Conservation (phyloP, 2,888 invertebrate species). For the Taenaris catops region DNA sequence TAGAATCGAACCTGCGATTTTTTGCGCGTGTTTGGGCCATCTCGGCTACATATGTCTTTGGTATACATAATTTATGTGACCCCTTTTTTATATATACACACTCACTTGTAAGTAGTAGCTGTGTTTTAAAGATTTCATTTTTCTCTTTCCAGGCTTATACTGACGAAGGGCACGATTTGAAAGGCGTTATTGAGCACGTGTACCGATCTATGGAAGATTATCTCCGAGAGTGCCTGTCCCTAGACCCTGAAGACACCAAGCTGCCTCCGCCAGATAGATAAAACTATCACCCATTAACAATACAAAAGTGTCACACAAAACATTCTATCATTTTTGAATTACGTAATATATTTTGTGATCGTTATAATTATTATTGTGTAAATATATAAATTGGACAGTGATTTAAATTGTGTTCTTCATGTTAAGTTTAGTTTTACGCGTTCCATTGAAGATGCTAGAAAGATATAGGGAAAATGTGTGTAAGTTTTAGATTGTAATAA, state of each 20-base stretch:
- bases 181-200: slow-evolving; percentile 93
- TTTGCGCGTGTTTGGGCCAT: too few species aligned
- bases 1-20: too few species aligned
- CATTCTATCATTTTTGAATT: slow-evolving; percentile 20
- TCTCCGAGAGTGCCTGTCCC: slow-evolving; percentile 93
- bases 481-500: too few species aligned
- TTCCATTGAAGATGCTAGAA: slow-evolving; percentile 20
- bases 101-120: too few species aligned
- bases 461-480: too few species aligned
- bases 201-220: slow-evolving; percentile 97
- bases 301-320: slow-evolving; percentile 12
- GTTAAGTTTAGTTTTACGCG: slow-evolving; percentile 31
- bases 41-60: too few species aligned
- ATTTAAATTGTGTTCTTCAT: slow-evolving; percentile 72
- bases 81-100: too few species aligned
- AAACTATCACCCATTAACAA: slow-evolving; percentile 28
- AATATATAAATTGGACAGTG: slow-evolving; percentile 75
- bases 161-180: slow-evolving; percentile 92
- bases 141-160: slow-evolving; percentile 92
- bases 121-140: too few species aligned
- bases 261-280: slow-evolving; percentile 81
- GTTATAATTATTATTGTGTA: slow-evolving; percentile 50
- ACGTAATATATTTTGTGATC: slow-evolving; percentile 41
- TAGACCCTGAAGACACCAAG: slow-evolving; percentile 88
- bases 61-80: too few species aligned